Base-by-base conservation (phyloP, 2,888 invertebrate genomes). In the Aleiodes alternator region DNA sequence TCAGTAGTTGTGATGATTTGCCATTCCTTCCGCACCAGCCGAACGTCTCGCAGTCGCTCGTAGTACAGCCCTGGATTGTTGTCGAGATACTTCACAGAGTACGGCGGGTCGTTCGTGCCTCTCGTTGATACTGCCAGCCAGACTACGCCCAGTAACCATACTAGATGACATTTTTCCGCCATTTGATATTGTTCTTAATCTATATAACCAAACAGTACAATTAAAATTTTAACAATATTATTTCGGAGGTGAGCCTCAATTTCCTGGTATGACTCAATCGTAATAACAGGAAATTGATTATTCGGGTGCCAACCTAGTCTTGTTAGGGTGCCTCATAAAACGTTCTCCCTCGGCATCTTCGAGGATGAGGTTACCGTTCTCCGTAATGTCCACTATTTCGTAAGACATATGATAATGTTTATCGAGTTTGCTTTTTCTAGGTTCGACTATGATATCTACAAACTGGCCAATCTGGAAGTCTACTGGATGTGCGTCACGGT, bases 351-450 rank as follows among this genome's bases (percentile, higher is more conserved):
- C 34, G 34, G 31, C 38, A 59, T 59, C 59, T n/a, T 59, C 14
- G 7, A 59, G 31, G 12, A 59, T 38, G 11, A 59, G 34, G 14
- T 59, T 59, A 31, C 59, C 59, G 14, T 34, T n/a, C 14, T 59
- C 59, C n/a, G 59, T 59, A 34, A 59, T 59, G 6, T 59, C 38
- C n/a, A 59, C 38, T 29, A 34, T 59, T 12, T 59, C 59, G n/a
- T 34, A 59, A 6, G 16, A 16, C 12, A 34, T 59, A 1, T 34
- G 31, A 34, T 59, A 59, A 59, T 59, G 38, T n/a, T 29, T 29
- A 59, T 59, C 59, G 7, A 59, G 34, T 34, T 59, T 34, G 5
- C 34, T 8, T 12, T 59, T 59, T 29, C 59, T 31, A 6, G 59
- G 34, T 34, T 29, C 29, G 5, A 59, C 34, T 29, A 34, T 11